phyloP scores from a whole-genome alignment of 1,140 invertebrate species.

The Orussus abietinus region DNA sequence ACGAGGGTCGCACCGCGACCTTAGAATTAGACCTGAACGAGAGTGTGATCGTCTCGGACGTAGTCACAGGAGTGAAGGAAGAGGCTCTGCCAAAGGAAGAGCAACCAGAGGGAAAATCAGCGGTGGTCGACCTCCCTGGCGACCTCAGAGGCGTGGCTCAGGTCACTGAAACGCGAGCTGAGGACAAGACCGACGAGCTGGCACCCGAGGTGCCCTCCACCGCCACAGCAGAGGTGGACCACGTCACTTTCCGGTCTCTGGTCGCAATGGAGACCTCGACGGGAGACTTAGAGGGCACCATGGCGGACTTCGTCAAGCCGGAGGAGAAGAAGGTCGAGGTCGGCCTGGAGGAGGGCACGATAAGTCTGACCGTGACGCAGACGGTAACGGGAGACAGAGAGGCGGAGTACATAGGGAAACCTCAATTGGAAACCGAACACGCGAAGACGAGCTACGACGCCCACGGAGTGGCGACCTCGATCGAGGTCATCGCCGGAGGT shows the following conservation, averaged over 20 bases:
- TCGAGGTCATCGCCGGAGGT: conserved; percentile 44
- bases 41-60: conserved; percentile 49
- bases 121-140: conserved; percentile 43
- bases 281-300: conserved; percentile 38
- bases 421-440: conserved; percentile 33
- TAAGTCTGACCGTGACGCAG: conserved; percentile 46
- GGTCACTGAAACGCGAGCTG: conserved; percentile 43
- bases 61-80: conserved; percentile 56
- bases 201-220: conserved; percentile 24
- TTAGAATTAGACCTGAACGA: too few relatives aligned
- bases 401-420: conserved; percentile 39
- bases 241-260: conserved; percentile 47
- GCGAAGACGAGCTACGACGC: conserved; percentile 41
- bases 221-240: conserved; percentile 43
- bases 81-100: conserved; percentile 31
- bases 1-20: too few relatives aligned
- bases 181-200: conserved; percentile 39
- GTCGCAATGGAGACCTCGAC: conserved; percentile 45
- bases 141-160: conserved; percentile 47
- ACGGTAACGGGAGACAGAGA: conserved; percentile 49
- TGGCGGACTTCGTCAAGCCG: conserved; percentile 43
- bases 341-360: conserved; percentile 41
- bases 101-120: conserved; percentile 40
- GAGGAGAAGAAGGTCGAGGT: conserved; percentile 47
- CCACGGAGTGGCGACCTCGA: conserved; percentile 48